Conservation (phyloP, 1,140 invertebrate species). For the Chelonus insularis region DNA sequence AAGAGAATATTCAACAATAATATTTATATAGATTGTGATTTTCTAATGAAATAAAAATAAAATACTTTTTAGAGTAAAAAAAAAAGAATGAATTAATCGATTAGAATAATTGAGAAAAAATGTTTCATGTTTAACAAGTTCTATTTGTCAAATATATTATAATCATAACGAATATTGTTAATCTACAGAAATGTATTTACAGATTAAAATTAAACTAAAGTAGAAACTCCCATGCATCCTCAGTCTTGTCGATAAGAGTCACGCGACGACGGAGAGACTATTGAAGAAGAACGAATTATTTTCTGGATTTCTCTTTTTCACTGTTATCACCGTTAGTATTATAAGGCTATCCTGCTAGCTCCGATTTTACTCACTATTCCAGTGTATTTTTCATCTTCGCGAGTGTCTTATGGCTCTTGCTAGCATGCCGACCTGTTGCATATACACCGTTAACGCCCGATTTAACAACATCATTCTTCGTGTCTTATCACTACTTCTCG, state of each 20-base stretch:
- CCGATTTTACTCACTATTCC: conserved; percentile 9
- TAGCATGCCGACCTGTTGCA: conserved; percentile 16
- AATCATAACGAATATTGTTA: too few species aligned
- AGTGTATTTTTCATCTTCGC: conserved; percentile 1
- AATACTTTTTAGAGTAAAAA: too few species aligned
- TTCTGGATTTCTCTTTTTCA: conserved; percentile 33
- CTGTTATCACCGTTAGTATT: conserved; percentile 29
- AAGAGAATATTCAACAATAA: too few species aligned
- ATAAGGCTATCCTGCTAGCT: conserved; percentile 5
- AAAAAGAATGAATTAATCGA: too few species aligned
- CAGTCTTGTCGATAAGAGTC: conserved; percentile 33
- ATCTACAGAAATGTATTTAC: too few species aligned
- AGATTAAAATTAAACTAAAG: too few species aligned
- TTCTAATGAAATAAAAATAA: too few species aligned
- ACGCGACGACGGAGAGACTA: conserved; percentile 23
- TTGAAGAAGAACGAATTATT: conserved; percentile 30
- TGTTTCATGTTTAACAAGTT: too few species aligned
- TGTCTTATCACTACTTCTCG: conserved; percentile 17
- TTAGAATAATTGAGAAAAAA: too few species aligned
- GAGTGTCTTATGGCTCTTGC: neutral
- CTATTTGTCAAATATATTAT: too few species aligned
- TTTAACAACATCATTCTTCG: conserved; percentile 23
- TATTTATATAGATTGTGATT: too few species aligned
- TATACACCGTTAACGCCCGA: conserved; percentile 26
- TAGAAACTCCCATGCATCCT: neutral